Base-by-base conservation (phyloP, 2,797 vertebrate genomes). In the Botia almorhae region DNA sequence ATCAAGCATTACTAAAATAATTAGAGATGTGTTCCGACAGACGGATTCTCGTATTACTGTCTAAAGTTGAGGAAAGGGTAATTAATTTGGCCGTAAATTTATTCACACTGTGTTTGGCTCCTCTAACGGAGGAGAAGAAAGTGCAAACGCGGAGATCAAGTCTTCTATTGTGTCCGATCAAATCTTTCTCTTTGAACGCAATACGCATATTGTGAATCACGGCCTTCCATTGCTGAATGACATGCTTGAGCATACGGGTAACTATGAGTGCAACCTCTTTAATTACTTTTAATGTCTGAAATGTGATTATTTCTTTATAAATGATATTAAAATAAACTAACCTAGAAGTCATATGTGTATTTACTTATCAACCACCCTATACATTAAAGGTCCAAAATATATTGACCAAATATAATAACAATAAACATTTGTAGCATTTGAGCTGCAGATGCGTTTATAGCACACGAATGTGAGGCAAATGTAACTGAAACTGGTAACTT, bases 51-150 rank as follows among this genome's bases (percentile, higher is more conserved):
- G 89, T 88, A 89, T 92, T 93, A 90, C 91, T 93, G 91, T 94
- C 90, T 90, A 92, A 94, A 94, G 92, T 91, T 94, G 88, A 87
- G 89, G 89, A 90, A 92, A 91, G 86, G 89, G 89, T 92, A 94
- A 94, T 94, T 93, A 92, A 93, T 93, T 93, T 93, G 90, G 88
- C 90, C 91, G 88, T 87, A 93, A 92, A 92, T 93, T 74, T 89
- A 91, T 92, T 92, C 89, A 79, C 78, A 81, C 82, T 90, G 79
- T 91, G 89, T 92, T 92, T 91, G 87, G 88, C 89, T 86, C 90
- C 82, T 90, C 88, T 92, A 91, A 93, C 90, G 89, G 93, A 91
- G 90, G 90, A 88, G 85, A 88, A 87, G 88, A 92, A 90, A 90
- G 86, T 80, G 87, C 74, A 84, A 76, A 61, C 84, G 86, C 85